Evolutionary conservation across 2,888 invertebrate species (phyloP).

Genomic region (Trachelus iudaicus): DNA sequence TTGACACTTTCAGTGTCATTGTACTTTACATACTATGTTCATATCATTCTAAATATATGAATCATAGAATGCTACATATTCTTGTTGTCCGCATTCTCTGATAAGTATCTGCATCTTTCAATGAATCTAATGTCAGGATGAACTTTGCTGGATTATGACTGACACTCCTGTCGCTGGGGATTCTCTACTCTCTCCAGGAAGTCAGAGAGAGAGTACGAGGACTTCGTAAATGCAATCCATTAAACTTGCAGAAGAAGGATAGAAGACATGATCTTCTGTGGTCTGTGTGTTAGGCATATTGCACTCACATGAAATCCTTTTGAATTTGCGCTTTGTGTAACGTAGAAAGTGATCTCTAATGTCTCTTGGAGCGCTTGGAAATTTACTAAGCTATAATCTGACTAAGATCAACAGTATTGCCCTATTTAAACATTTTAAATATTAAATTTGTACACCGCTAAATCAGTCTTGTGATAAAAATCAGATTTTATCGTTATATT

Average conservation of each 20-base stretch:
- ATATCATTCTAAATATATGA: not conserved
- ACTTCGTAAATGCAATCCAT: too few species aligned
- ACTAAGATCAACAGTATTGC: not conserved
- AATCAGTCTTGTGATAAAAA: not conserved
- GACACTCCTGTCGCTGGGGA: not conserved
- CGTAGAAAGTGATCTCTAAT: not conserved
- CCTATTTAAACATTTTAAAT: not conserved
- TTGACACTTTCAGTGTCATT: not conserved
- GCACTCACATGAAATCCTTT: not conserved
- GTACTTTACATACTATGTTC: not conserved
- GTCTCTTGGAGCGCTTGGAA: not conserved
- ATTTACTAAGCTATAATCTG: not conserved
- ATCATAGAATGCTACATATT: not conserved
- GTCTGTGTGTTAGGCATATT: not conserved
- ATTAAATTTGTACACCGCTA: not conserved
- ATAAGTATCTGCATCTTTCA: not conserved
- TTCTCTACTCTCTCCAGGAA: not conserved
- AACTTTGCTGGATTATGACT: not conserved
- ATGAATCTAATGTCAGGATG: not conserved
- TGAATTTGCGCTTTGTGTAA: not conserved
- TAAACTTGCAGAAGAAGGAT: not conserved
- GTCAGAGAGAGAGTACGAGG: not conserved
- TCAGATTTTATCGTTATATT: not conserved
- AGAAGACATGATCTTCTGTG: not conserved
- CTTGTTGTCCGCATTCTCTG: not conserved